These are phyloP conservation scores for Eilema caniola DNA, from an alignment of 2,888 invertebrate species.

Conservation along the genomic window DNA sequence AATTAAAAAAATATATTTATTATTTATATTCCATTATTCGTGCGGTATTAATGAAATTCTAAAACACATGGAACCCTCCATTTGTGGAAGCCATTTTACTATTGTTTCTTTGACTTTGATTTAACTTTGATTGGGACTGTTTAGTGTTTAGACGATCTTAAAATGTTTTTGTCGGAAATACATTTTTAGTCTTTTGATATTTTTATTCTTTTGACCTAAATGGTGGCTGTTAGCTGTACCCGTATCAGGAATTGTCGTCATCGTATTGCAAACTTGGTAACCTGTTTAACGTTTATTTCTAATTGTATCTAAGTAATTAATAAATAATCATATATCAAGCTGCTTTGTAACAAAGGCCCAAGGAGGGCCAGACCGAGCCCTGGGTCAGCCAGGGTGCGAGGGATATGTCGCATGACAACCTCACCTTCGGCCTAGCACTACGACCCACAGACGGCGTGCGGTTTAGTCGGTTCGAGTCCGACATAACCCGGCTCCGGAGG, in stretches of 20 bases:
- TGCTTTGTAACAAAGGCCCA: background rate
- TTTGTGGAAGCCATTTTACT: slow-evolving; percentile 16
- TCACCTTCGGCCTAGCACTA: no score
- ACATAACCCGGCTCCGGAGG: no score
- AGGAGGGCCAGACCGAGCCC: no score
- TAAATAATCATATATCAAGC: background rate
- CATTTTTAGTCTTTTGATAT: background rate
- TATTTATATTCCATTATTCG: slow-evolving; percentile 48
- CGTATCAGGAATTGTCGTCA: background rate
- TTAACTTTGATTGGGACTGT: background rate
- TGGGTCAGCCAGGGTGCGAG: no score
- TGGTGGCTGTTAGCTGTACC: background rate
- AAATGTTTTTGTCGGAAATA: background rate
- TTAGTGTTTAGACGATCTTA: background rate
- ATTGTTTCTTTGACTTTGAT: background rate
- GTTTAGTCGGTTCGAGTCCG: no score
- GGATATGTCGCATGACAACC: no score
- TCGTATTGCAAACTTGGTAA: background rate
- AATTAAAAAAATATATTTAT: slow-evolving; percentile 53
- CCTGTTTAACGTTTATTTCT: background rate
- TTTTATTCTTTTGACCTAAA: background rate
- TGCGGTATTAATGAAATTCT: slow-evolving; percentile 33
- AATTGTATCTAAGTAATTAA: background rate
- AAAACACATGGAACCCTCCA: slow-evolving; percentile 15
- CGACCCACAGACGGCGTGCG: no score